Evolutionary conservation across 1,140 invertebrate species (phyloP), one percentile per base, ranked within the genome.

Genomic region (Drosophila grimshawi): DNA sequence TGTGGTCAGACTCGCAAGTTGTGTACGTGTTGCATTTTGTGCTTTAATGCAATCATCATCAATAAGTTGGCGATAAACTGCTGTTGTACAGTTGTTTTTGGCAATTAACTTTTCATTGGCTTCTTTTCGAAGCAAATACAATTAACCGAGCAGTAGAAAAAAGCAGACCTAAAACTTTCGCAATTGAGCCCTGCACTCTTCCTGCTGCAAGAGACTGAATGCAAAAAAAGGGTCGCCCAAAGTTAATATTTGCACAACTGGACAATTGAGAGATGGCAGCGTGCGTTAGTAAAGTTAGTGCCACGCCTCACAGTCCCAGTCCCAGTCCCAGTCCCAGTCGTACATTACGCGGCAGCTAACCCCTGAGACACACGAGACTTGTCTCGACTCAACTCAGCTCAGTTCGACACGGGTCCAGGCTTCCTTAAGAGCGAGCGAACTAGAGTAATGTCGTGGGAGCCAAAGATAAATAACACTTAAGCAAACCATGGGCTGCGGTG

Each of bases 401-500:
- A 11, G 33, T 7, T 41, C 57, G n/a, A 52, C 32, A 43, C 49
- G 29, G 29, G 45, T 48, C 37, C 19, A n/a, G 48, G 70, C 30
- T 33, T 37, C 29, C 56, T 61, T 60, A 62, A 64, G 63, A 86
- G 68, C 57, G 63, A 86, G 72, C 57, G 78, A 88, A 88, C 76
- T 77, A 89, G 83, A 88, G 85, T 89, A 85, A 89, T 88, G 85
- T 88, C 83, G 85, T 81, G 85, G 85, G 85, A 88, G 85, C 75
- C 27, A 78, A 88, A 88, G 85, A 88, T 88, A 88, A 88, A 88
- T 88, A 88, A 88, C 85, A 89, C 78, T 89, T 89, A 89, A 89
- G 80, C 67, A 78, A 71, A 77, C 76, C 59, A 52, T 67, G 53
- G 59, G 53, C 27, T 37, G 52, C 8, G 37, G n/a, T 7, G 43